Conservation (phyloP, 2,113 vertebrate species). For the Petrocephalus microphthalmus region DNA sequence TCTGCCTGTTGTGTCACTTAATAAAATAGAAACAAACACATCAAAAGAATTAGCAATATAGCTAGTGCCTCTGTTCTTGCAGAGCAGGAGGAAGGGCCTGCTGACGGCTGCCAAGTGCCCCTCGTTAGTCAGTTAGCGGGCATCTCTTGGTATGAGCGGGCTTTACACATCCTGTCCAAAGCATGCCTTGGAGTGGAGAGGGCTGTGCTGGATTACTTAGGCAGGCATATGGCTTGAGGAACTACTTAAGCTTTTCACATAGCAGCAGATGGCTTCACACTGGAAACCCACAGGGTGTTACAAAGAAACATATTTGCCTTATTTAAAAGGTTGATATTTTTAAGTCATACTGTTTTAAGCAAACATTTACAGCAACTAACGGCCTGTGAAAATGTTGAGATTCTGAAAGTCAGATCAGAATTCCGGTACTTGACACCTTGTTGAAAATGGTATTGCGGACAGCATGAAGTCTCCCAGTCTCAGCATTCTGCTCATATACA, state of each 20-base stretch:
- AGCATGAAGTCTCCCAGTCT: neutral
- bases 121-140: neutral
- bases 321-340: constrained; percentile 2
- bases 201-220: neutral
- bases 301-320: neutral
- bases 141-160: neutral
- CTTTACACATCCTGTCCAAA: neutral
- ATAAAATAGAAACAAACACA: neutral
- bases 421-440: neutral
- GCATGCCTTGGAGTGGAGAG: neutral
- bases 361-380: neutral
- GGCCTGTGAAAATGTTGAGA: neutral
- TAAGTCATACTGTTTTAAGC: neutral
- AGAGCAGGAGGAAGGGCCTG: neutral
- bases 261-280: constrained; percentile 2
- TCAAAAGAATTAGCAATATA: neutral
- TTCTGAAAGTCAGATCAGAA: neutral
- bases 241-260: neutral
- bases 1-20: neutral
- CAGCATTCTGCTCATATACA: neutral
- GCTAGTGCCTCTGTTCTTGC: neutral
- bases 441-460: neutral
- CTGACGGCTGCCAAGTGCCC: neutral
- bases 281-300: neutral
- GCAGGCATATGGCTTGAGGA: neutral